These are phyloP conservation scores for Kryptolebias marmoratus DNA, from an alignment of 2,113 vertebrate species.

Conservation along the genomic window DNA sequence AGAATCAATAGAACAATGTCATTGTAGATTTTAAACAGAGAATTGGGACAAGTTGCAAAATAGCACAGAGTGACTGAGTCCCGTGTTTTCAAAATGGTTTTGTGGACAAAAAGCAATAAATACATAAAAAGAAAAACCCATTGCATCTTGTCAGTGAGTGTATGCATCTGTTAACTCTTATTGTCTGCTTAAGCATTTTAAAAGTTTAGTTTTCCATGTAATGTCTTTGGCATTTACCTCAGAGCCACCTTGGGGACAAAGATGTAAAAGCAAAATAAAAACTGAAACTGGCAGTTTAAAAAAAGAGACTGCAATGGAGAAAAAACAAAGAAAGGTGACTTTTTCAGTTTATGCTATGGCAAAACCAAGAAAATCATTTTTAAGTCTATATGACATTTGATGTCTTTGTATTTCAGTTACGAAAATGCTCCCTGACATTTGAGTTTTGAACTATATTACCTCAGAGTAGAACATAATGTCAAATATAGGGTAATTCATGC, in stretches of 20 bases:
- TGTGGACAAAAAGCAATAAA: conserved; percentile 14
- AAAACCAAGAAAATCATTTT: conserved; percentile 17
- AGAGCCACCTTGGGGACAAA: conserved; percentile 31
- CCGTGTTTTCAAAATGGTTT: conserved; percentile 16
- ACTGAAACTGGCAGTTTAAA: conserved; percentile 23
- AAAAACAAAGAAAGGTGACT: conserved; percentile 1
- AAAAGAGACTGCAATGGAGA: conserved; percentile 7
- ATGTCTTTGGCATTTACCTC: conserved; percentile 52
- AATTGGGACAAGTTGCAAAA: conserved; percentile 31
- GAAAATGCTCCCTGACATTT: background rate
- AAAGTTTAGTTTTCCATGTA: conserved; percentile 20
- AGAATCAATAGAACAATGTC: conserved; percentile 36
- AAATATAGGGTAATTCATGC: background rate
- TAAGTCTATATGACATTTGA: conserved; percentile 31
- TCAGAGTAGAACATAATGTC: background rate
- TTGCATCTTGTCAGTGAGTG: background rate
- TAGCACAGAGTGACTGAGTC: conserved; percentile 10
- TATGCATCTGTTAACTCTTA: background rate
- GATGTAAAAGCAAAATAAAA: conserved; percentile 24
- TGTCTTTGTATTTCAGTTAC: conserved; percentile 15
- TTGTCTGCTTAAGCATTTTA: conserved; percentile 7
- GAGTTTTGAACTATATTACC: background rate
- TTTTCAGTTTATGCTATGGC: background rate
- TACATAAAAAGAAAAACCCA: background rate
- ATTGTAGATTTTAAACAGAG: conserved; percentile 44